A percentile compares a stretch with the other conserved stretches of the same genome.
Evolutionary conservation across 2,797 vertebrate species (phyloP).

Genomic region (Dicrostonyx torquatus): DNA sequence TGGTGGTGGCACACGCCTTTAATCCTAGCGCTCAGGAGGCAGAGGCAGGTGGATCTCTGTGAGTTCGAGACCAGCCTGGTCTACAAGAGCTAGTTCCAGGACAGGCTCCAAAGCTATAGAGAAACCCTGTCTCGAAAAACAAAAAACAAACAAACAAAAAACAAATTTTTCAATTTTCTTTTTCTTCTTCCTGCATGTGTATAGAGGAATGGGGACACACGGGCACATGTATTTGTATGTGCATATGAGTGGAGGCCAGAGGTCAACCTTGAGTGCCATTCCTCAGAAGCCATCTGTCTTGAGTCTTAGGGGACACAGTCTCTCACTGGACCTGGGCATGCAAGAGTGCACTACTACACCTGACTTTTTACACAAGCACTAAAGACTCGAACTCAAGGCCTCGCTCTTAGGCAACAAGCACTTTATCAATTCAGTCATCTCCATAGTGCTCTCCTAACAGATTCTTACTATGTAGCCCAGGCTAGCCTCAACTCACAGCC

Average conservation of each 20-base stretch:
- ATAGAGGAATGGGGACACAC: neutral
- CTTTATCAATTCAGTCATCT: neutral
- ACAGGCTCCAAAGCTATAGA: too few species aligned
- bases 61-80: too few species aligned
- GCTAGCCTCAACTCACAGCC: neutral
- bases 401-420: neutral
- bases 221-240: neutral
- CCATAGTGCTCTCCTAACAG: neutral
- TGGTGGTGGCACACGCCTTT: too few species aligned
- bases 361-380: neutral
- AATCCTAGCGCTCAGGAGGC: too few species aligned
- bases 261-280: neutral
- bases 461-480: neutral
- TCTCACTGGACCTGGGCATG: neutral
- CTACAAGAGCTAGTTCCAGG: too few species aligned
- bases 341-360: neutral
- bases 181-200: neutral
- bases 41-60: too few species aligned
- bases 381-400: neutral
- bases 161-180: too few species aligned
- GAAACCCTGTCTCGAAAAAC: too few species aligned
- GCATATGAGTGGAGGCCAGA: neutral
- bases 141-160: too few species aligned
- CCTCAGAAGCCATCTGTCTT: neutral
- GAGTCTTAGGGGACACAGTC: neutral